A percentile compares a stretch with the other conserved stretches of the same genome.
These are phyloP conservation scores for Epiblema foenella DNA, from an alignment of 2,888 invertebrate genomes.

Conservation along the genomic window DNA sequence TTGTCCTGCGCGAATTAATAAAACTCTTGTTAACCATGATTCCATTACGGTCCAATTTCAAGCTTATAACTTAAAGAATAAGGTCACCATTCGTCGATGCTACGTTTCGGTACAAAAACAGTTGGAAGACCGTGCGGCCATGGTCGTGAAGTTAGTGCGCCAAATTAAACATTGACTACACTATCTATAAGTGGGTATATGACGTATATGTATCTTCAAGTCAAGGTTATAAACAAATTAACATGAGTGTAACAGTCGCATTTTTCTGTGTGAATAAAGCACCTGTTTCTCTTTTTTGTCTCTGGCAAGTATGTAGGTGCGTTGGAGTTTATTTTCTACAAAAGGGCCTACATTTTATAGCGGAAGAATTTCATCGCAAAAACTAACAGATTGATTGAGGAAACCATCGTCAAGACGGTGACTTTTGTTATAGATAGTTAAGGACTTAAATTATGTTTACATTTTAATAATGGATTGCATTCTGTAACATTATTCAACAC, in stretches of 20 bases:
- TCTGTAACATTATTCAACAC: too few species aligned
- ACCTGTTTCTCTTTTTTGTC: too few species aligned
- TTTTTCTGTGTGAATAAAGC: neutral
- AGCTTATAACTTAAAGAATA: neutral
- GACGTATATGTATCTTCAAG: neutral
- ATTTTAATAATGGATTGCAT: too few species aligned
- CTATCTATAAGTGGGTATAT: neutral
- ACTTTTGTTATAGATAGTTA: too few species aligned
- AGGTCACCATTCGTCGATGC: neutral
- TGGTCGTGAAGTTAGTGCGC: neutral
- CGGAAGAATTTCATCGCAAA: too few species aligned
- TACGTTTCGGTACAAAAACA: constrained; percentile 6
- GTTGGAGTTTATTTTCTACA: too few species aligned
- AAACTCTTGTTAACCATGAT: constrained; percentile 18
- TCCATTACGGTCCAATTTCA: neutral
- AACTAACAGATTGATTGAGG: too few species aligned
- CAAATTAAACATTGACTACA: neutral
- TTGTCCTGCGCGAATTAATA: constrained; percentile 15
- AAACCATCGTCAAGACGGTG: too few species aligned
- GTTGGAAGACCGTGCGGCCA: neutral
- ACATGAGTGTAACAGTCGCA: neutral
- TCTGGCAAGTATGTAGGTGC: neutral
- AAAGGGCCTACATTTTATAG: too few species aligned
- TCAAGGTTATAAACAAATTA: neutral
- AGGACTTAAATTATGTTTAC: too few species aligned